These are phyloP conservation scores for Imbricaverruca yamaguchii DNA, from an alignment of 2,888 invertebrate species.

Conservation along the genomic window DNA sequence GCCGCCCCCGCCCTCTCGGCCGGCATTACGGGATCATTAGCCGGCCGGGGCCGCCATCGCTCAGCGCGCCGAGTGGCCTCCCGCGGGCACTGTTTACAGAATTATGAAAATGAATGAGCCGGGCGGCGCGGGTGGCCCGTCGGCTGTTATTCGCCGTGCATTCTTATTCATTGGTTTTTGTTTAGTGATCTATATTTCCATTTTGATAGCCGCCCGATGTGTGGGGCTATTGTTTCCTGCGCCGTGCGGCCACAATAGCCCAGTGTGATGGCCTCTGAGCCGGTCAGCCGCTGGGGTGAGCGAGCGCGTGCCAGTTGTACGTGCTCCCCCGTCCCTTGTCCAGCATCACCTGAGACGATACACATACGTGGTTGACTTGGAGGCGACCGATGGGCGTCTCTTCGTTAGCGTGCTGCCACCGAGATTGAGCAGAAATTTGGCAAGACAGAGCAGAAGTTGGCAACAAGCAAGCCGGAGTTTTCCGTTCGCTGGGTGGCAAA, in stretches of 20 bases:
- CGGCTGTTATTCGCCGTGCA: neutral
- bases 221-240: neutral
- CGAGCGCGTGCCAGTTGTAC: too few species aligned
- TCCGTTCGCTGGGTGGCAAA: too few species aligned
- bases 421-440: too few species aligned
- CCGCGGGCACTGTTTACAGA: constrained; percentile 13
- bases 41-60: neutral
- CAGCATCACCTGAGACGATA: too few species aligned
- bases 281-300: too few species aligned
- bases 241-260: neutral
- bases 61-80: neutral
- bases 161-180: constrained; percentile 16
- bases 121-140: constrained; percentile 10
- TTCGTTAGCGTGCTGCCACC: too few species aligned
- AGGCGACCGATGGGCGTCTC: too few species aligned
- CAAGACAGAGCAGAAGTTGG: too few species aligned
- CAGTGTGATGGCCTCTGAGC: neutral
- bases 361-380: too few species aligned
- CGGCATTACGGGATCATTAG: constrained; percentile 9
- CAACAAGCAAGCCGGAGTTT: too few species aligned
- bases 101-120: constrained; percentile 13
- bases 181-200: constrained; percentile 20
- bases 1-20: neutral
- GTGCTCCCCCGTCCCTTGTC: too few species aligned
- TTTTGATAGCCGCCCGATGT: neutral